Base-by-base conservation (phyloP, 1,140 invertebrate genomes). In the Psix sp. region DNA sequence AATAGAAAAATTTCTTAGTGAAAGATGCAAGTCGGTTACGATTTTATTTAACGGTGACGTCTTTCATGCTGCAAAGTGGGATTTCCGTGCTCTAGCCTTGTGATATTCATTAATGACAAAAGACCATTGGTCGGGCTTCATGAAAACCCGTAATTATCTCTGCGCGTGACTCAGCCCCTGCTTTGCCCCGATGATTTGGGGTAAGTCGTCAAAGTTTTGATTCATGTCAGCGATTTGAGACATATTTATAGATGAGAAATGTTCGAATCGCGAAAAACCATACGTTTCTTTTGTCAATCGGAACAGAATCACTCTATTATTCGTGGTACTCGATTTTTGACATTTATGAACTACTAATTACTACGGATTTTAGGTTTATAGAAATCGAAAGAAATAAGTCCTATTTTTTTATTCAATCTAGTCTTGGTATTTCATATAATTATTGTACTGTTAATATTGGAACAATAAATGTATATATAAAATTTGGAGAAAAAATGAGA, bases 101-200 rank as follows among this genome's bases (percentile, higher is more conserved):
- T 35, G 26, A 62, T 66, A 48, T 60, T 67, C 49, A 56, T 49
- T 62, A 56, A 49, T 36, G 46, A 62, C 62, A 73, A 60, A 52
- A 56, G 46, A 51, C 18, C 39, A 66, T 60, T 17, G 16, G 31
- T 48, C 54, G 40, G 14, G 40, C 26, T 51, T 52, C 35, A 66
- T 16, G 18, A 48, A 76, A 77, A 74, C 75, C 46, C 57, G 42
- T 75, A 80, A 83, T 83, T 82, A 81, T 82, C 77, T 60, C 79
- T 72, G 74, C 36, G 65, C 51, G 71, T 70, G 42, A 63, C 52
- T 46, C 29, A 62, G 57, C 65, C 60, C 68, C 70, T 21, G 74
- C n/a, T n/a, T 67, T 9, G 60, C n/a, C 39, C 26, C 21, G 14
- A 20, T 18, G 10, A 66, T 38, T 48, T 40, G 54, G 70, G 70